Conservation (phyloP, 92 coral and sea anemone genomes). For the Ricordea florida region DNA sequence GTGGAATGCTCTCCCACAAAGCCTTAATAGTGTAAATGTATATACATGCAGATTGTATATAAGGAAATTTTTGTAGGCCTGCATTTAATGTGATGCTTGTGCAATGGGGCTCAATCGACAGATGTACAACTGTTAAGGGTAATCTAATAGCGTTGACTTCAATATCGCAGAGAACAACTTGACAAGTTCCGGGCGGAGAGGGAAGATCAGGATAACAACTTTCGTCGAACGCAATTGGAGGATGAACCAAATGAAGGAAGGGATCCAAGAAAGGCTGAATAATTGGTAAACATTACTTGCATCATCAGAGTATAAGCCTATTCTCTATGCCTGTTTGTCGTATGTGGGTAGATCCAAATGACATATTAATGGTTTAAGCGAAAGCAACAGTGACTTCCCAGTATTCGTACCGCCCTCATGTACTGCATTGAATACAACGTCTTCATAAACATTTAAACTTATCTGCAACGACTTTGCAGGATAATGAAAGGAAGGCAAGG, state of each 20-base stretch:
- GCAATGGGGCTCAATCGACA: constrained; percentile 1
- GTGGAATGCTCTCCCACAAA: not conserved
- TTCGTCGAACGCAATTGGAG: too few relatives aligned
- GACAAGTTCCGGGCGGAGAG: too few relatives aligned
- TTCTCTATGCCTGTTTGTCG: not conserved
- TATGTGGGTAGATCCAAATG: not conserved
- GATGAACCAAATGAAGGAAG: not conserved
- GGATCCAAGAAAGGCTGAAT: constrained; percentile 1
- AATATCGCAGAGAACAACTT: constrained; percentile 1
- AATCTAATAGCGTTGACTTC: constrained; percentile 3
- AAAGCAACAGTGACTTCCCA: constrained; percentile 2
- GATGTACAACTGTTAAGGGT: constrained; percentile 1
- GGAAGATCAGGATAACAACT: too few relatives aligned
- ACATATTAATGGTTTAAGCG: not conserved
- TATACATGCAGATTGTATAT: not conserved
- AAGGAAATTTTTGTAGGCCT: constrained; percentile 2
- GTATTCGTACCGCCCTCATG: not conserved
- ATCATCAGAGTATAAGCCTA: not conserved
- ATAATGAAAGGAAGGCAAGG: not conserved
- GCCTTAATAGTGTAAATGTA: constrained; percentile 7
- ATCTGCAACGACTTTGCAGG: constrained; percentile 8
- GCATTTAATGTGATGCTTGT: constrained; percentile 9
- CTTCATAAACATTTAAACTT: constrained; percentile 6
- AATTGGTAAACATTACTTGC: constrained; percentile 1
- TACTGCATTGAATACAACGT: constrained; percentile 12